Base-by-base conservation (phyloP, 2,113 vertebrate species). In the Monarcha castaneiventris region DNA sequence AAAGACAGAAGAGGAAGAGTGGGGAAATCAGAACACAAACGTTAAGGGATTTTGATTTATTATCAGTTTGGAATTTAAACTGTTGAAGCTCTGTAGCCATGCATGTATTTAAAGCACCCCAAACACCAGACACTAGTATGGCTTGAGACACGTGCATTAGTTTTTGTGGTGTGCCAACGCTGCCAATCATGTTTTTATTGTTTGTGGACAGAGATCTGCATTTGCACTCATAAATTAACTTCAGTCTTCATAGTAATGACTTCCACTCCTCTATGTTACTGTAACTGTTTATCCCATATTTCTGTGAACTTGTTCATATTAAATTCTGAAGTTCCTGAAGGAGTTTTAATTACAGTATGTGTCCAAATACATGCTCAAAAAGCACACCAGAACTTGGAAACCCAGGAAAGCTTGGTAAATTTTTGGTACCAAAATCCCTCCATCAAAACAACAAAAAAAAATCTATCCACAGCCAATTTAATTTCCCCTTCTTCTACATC, bases 111-210 rank as follows among this genome's bases (percentile, higher is more conserved):
- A 86, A 83, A n/a, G 20, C 10, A 93, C 25, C 33, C 29, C 81
- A 87, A 90, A 72, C 18, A 55, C 3, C 32, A 10, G 69, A 23
- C 32, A 58, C 39, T 39, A 4, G 19, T 52, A 61, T 5, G n/a
- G 52, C 14, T 25, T 15, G 19, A 93, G 54, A 49, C 0, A 0
- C 5, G 10, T 35, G 35, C 30, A 14, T 22, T 21, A 43, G 15
- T 37, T 83, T 83, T 35, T 33, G 51, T 54, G 51, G 46, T 63
- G 35, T 59, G 44, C 43, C 39, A 66, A 27, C 7, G 20, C 35
- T 75, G 56, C n/a, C 1, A 0, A 20, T 37, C 39, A 37, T 26
- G 20, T 33, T 61, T 90, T 71, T 33, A 44, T 41, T 79, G 52
- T 16, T 10, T 4, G 13, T 7, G 35, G 77, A 37, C 25, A 74